Conservation (phyloP, 2,797 vertebrate species). For the Huso huso region DNA sequence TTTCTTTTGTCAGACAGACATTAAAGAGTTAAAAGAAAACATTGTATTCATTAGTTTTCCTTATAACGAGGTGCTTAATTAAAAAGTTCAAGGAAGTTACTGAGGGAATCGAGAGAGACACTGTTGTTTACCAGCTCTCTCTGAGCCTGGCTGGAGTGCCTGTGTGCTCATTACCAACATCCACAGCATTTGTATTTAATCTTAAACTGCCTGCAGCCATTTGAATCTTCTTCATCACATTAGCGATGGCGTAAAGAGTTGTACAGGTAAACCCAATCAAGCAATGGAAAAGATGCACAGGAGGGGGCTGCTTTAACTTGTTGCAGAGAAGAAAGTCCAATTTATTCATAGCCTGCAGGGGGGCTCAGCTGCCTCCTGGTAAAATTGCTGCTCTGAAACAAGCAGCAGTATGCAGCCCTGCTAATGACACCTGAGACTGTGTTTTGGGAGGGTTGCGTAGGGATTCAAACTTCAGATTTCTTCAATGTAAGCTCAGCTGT, state of each 20-base stretch:
- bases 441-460: conserved; percentile 17
- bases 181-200: conserved; percentile 11
- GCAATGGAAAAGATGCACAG: conserved; percentile 23
- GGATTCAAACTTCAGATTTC: not conserved
- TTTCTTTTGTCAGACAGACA: too few relatives aligned
- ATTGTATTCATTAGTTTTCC: too few relatives aligned
- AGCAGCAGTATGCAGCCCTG: conserved; percentile 44
- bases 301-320: conserved; percentile 30
- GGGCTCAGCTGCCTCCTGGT: conserved; percentile 16
- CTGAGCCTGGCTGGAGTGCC: too few relatives aligned
- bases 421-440: conserved; percentile 39
- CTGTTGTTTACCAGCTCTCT: too few relatives aligned
- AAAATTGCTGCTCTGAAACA: conserved; percentile 49
- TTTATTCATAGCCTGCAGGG: conserved; percentile 36
- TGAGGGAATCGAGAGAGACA: too few relatives aligned
- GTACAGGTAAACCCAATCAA: conserved; percentile 25
- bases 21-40: too few relatives aligned
- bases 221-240: not conserved
- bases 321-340: conserved; percentile 39
- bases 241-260: not conserved
- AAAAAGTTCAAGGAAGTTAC: too few relatives aligned
- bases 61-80: too few relatives aligned
- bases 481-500: conserved; percentile 39
- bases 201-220: conserved; percentile 21
- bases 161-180: too few relatives aligned